These are phyloP conservation scores for Labeo rohita DNA, from an alignment of 2,113 vertebrate species.

Conservation along the genomic window DNA sequence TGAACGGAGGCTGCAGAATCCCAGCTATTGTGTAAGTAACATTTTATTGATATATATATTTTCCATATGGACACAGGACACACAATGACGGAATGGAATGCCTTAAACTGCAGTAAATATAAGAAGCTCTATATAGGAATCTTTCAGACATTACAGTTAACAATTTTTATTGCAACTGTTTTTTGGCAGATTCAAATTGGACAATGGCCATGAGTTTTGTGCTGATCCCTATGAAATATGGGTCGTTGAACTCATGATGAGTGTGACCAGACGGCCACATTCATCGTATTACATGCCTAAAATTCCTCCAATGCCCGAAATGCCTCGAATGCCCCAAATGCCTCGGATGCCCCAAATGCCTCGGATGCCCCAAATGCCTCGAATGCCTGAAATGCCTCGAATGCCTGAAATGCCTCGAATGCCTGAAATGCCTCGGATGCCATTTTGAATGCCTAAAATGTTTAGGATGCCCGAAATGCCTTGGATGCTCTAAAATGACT, in stretches of 20 bases:
- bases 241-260: constrained; percentile 50
- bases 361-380: no score
- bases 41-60: not conserved
- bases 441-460: no score
- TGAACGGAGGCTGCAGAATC: no score
- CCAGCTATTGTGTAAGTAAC: not conserved
- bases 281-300: no score
- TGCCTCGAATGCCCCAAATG: no score
- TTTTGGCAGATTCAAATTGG: constrained; percentile 67
- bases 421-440: no score
- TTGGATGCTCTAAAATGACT: no score
- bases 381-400: no score
- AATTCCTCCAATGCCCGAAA: no score
- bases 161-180: not conserved
- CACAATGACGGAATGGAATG: not conserved
- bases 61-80: not conserved
- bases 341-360: no score
- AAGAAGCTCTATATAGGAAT: not conserved
- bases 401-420: no score
- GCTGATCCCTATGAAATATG: constrained; percentile 60
- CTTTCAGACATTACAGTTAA: not conserved
- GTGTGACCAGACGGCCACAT: constrained; percentile 30
- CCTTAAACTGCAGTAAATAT: not conserved
- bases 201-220: constrained; percentile 33
- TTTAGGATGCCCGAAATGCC: no score